Base-by-base conservation (phyloP, 2,797 vertebrate genomes). In the Spinibarbus caldwelli region DNA sequence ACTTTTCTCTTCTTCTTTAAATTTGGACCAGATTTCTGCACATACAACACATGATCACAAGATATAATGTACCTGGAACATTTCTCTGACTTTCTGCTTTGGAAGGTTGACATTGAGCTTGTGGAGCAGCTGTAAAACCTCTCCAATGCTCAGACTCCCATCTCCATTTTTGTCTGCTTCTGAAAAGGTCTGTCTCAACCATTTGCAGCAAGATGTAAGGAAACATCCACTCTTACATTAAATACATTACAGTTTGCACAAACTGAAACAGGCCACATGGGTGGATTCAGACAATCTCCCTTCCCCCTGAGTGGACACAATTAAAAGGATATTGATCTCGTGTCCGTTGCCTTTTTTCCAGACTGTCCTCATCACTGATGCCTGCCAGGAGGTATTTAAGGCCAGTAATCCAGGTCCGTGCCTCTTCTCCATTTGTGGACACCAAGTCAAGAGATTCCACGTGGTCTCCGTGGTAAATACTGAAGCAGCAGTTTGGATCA, bases 101-200 rank as follows among this genome's bases (percentile, higher is more conserved):
- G 98, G 97, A 19, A 99, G 94, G 90, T 98, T 99, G 84, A 99
- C 98, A 2, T 99, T 99, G 87, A 99, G 96, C 86, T 99, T 99
- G 93, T 98, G 98, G 87, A 99, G 96, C 62, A 99, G 95, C 91
- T 98, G 98, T 81, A 98, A 96, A 80, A 99, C 97, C 89, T 99
- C 98, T 2, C 94, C 94, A 3, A 99, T 96, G 94, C 97, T 99
- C 91, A 99, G 92, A 83, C 96, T 96, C 52, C 98, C 97, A 0
- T 99, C 97, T 1, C 98, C 96, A 0, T 99, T 99, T 92, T 99
- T 99, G 92, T 99, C 98, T 0, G 98, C 98, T 88, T 99, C 98
- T 0, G 97, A 97, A 64, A 99, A 99, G 0, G 98, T 99, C 95
- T 99, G 98, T 92, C 97, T 97, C 93, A 99, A 94, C 98, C 98